Conservation (phyloP, 2,888 invertebrate genomes). For the Nephrotoma flavescens region DNA sequence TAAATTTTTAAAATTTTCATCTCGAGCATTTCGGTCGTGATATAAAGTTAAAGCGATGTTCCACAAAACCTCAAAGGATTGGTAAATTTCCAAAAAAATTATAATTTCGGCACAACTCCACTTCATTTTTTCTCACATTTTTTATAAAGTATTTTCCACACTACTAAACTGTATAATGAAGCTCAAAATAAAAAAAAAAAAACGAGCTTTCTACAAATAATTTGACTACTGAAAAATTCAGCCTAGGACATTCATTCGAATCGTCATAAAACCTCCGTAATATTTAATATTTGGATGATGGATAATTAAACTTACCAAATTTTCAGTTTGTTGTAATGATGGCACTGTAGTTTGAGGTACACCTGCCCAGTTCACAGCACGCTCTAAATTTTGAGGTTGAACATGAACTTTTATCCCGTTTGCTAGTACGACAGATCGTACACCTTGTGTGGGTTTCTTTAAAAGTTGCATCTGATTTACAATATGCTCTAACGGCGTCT, state of each 20-base stretch:
- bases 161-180: too few species aligned
- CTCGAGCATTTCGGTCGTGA: too few species aligned
- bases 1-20: too few species aligned
- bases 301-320: not conserved
- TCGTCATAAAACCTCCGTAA: too few species aligned
- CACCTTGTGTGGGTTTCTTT: not conserved
- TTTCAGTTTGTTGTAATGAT: not conserved
- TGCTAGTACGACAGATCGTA: conserved; percentile 4
- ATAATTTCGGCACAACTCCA: too few species aligned
- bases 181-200: too few species aligned
- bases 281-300: not conserved
- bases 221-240: not conserved
- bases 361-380: conserved; percentile 9
- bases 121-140: too few species aligned
- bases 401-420: conserved; percentile 8
- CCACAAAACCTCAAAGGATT: too few species aligned
- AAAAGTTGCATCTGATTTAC: not conserved
- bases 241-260: not conserved
- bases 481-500: conserved; percentile 28
- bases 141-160: too few species aligned
- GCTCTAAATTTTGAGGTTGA: conserved; percentile 8
- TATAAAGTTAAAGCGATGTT: too few species aligned
- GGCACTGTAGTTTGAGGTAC: conserved; percentile 4
- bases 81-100: too few species aligned
- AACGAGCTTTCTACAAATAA: not conserved